Evolutionary conservation across 2,888 invertebrate genomes (phyloP), one percentile per base, ranked within the genome.

Genomic region (Dinocampus coccinellae): DNA sequence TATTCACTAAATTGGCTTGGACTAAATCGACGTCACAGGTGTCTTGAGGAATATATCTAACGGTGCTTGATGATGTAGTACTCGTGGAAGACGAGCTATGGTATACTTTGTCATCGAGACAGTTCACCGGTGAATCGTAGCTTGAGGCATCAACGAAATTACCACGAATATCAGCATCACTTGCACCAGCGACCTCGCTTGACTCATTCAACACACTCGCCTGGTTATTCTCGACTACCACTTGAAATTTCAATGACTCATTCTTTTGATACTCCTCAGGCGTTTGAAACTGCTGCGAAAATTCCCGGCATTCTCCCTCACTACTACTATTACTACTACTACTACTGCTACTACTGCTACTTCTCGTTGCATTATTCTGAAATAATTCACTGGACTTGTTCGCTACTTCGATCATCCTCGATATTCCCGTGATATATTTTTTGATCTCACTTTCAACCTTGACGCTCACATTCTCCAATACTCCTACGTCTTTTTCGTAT

Each of bases 51-150:
- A 91, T 91, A 82, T 92, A 92, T 83, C 92, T 92, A 73, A 92
- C 92, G 34, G 94, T 94, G 84, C 92, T 92, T 79, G 92, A 86
- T 52, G 90, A 90, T 29, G 90, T 90, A 63, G 89, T 87, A 74
- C 88, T 89, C 34, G 82, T 83, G 73, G 92, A 92, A 70, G 16
- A n/a, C 10, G 92, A 92, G 83, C 90, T 90, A 79, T 91, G 89
- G 81, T 74, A 73, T 68, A 75, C 70, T 26, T 11, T 58, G 24
- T 61, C 71, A 33, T 70, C 71, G 47, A 34, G 11, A 33, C 20
- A 20, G 29, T 91, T 91, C 81, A 91, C 90, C 66, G 90, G 89
- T 57, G 91, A 92, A 83, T 91, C 90, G 85, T 90, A 91, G 66
- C 91, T 90, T 60, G 85, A 82, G 20, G 80, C 80, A 22, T 82